Evolutionary conservation across 2,113 vertebrate genomes (phyloP).

Genomic region (Grammomys surdaster): DNA sequence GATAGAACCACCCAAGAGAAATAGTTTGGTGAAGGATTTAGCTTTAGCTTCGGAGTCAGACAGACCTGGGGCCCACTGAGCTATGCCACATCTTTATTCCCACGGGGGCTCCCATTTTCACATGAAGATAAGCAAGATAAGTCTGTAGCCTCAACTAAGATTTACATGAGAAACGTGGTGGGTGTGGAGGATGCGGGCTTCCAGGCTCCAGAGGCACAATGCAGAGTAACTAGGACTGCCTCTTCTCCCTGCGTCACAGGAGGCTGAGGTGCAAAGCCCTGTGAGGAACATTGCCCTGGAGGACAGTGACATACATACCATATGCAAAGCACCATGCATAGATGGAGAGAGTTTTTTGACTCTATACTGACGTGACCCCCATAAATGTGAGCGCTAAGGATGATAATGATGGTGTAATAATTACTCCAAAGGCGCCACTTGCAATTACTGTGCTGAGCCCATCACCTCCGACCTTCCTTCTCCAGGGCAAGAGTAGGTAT

Average conservation of each 20-base stretch:
- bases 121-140: accelerated
- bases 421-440: neutral
- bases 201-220: neutral
- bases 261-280: accelerated
- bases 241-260: neutral
- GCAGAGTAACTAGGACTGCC: accelerated
- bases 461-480: neutral
- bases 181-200: no score
- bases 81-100: neutral
- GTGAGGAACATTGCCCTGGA: accelerated
- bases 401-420: neutral
- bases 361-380: accelerated
- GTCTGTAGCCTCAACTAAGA: neutral
- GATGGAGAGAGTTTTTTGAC: neutral
- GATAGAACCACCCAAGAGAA: neutral
- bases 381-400: neutral
- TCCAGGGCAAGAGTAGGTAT: neutral
- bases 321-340: accelerated
- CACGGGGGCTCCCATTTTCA: neutral
- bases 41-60: neutral
- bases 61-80: neutral
- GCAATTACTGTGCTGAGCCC: neutral
- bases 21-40: neutral
- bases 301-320: accelerated
- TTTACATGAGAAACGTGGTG: no score